Evolutionary conservation across 2,113 vertebrate species (phyloP), one percentile per base, ranked within the genome.

Genomic region (Otis tarda): DNA sequence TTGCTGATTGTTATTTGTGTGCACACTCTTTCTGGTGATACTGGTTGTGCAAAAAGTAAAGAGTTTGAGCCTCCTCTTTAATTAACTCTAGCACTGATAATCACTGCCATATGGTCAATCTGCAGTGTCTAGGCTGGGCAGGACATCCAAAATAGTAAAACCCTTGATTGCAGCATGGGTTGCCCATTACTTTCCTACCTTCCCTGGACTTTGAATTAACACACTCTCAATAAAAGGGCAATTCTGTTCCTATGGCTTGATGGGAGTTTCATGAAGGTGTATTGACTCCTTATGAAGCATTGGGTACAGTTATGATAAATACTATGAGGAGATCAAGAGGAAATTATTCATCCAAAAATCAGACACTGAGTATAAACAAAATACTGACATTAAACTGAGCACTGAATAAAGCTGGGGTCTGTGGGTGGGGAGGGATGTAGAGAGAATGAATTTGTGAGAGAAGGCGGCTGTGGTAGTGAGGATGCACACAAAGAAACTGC

Each of bases 371-470:
- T 43, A 57, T 12, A 25, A 85, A 71, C 19, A 59, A 60, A 86
- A 47, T 20, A 60, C 3, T 86, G 53, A 14, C 22, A 22, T 55
- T 41, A 59, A 71, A 63, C 55, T 9, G 49, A 80, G 37, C 10
- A 41, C 41, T 39, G 65, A 39, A 27, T 45, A 71, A 87, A 85
- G 55, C 7, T 1, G 1, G 13, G 5, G 7, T 37, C 45, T 69
- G 28, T 6, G 11, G 1, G 4, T 53, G 30, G 35, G 23, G 24
- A 79, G n/a, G 30, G 22, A 57, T 1, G 0, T 1, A 43, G 20
- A n/a, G 5, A 33, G 45, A 56, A 47, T 8, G 20, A 69, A 14
- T 43, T 49, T 76, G 31, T 50, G 60, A 52, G 24, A 71, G n/a
- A 73, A 77, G 10, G 27, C 4, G 1, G 30, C 43, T 4, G 3